These are phyloP conservation scores for Cheilosia urbana DNA, from an alignment of 2,888 invertebrate genomes.

Conservation along the genomic window DNA sequence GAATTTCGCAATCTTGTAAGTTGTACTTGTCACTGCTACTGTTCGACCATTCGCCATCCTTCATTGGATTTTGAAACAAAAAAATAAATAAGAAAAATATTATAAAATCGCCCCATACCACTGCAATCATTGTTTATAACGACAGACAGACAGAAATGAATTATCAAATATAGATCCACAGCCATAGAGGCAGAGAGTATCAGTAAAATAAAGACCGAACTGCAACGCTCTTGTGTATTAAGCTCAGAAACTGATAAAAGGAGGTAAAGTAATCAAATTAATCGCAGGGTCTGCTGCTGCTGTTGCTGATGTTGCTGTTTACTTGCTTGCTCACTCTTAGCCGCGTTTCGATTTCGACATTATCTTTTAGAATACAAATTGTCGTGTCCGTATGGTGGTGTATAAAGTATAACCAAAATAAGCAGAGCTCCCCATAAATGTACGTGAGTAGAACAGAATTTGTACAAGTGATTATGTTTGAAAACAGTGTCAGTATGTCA, in stretches of 20 bases:
- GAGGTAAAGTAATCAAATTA: conserved; percentile 64
- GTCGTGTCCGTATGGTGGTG: not conserved
- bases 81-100: conserved; percentile 28
- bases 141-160: conserved; percentile 57
- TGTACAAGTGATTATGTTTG: conserved; percentile 53
- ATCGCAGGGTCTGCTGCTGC: conserved; percentile 28
- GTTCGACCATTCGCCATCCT: conserved; percentile 43
- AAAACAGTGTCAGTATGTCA: conserved; percentile 67
- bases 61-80: conserved; percentile 47
- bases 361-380: conserved; percentile 39
- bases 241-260: conserved; percentile 51
- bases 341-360: conserved; percentile 24
- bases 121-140: conserved; percentile 46
- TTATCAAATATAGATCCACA: conserved; percentile 53
- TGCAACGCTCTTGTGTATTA: conserved; percentile 14
- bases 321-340: not conserved
- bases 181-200: not conserved
- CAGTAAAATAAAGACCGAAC: not conserved
- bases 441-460: conserved; percentile 16
- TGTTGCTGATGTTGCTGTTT: conserved; percentile 7
- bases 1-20: conserved; percentile 51
- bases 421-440: not conserved
- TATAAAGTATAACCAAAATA: not conserved
- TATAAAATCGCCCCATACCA: conserved; percentile 55
- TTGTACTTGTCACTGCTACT: conserved; percentile 9